Percentiles rank a stretch among this genome's conserved stretches.
Evolutionary conservation across 2,888 invertebrate species (phyloP).

Genomic region (Mimachlamys varia): DNA sequence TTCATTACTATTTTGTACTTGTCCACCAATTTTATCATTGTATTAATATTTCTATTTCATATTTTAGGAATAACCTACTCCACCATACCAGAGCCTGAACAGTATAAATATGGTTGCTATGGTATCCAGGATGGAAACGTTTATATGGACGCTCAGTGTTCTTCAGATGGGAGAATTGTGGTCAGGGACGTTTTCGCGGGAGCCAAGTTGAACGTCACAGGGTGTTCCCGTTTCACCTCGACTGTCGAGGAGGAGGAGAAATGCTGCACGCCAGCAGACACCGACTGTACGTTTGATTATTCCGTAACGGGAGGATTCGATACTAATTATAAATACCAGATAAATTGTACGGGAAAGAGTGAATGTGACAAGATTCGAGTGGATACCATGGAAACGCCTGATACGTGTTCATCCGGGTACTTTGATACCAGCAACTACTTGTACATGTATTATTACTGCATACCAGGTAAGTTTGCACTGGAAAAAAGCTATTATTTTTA

Average conservation of each 20-base stretch:
- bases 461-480: not conserved
- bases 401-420: not conserved
- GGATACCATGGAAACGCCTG: conserved; percentile 21
- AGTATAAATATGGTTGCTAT: not conserved
- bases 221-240: not conserved
- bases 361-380: conserved; percentile 24
- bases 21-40: not conserved
- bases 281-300: not conserved
- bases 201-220: not conserved
- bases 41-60: too few species aligned
- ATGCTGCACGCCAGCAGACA: not conserved
- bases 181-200: not conserved
- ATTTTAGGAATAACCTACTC: not conserved
- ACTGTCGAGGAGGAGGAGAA: not conserved
- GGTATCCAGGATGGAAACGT: conserved; percentile 2
- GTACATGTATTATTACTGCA: conserved; percentile 21
- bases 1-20: not conserved
- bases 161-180: not conserved
- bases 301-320: not conserved
- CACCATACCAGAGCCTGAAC: not conserved
- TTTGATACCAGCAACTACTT: not conserved
- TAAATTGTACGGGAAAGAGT: not conserved
- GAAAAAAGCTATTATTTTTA: not conserved
- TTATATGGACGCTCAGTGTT: conserved; percentile 16
- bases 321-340: conserved; percentile 3